These are phyloP conservation scores for Venustoraphidia nigricollis DNA, from an alignment of 2,888 invertebrate species.

Conservation along the genomic window DNA sequence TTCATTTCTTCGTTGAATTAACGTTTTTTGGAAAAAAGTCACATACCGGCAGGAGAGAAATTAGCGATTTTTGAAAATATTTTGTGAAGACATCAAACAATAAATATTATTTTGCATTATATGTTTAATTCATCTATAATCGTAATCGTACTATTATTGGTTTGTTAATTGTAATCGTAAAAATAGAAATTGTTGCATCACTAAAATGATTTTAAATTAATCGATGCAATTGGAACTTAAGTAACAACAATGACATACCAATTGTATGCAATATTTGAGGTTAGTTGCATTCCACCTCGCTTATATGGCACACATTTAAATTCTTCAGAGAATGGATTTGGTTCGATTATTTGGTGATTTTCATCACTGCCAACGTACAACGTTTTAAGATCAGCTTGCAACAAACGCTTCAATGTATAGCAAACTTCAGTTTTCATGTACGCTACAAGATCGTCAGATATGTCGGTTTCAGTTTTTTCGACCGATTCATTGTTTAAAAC, in stretches of 20 bases:
- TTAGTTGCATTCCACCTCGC: constrained; percentile 66
- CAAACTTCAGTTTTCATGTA: constrained; percentile 59
- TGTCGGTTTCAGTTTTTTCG: constrained; percentile 28
- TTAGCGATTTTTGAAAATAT: too few species aligned
- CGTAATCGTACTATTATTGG: too few species aligned
- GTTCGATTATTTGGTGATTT: constrained; percentile 26
- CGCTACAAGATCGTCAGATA: constrained; percentile 54
- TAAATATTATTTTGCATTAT: too few species aligned
- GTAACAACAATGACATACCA: constrained; percentile 31
- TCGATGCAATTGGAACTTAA: neutral
- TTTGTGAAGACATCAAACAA: too few species aligned
- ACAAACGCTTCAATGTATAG: constrained; percentile 65
- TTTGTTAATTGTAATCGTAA: too few species aligned
- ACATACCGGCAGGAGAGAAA: too few species aligned
- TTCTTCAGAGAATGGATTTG: constrained; percentile 58
- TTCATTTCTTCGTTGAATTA: too few species aligned
- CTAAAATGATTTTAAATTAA: constrained; percentile 5
- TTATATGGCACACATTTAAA: constrained; percentile 44
- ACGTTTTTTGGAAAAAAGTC: too few species aligned
- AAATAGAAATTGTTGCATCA: too few species aligned
- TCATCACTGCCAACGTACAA: constrained; percentile 41
- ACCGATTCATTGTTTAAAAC: constrained; percentile 17
- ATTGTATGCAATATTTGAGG: constrained; percentile 68
- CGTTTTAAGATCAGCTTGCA: constrained; percentile 72
- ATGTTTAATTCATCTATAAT: too few species aligned